Evolutionary conservation across 2,888 invertebrate genomes (phyloP), one percentile per base, ranked within the genome.

Genomic region (Microctonus brassicae): DNA sequence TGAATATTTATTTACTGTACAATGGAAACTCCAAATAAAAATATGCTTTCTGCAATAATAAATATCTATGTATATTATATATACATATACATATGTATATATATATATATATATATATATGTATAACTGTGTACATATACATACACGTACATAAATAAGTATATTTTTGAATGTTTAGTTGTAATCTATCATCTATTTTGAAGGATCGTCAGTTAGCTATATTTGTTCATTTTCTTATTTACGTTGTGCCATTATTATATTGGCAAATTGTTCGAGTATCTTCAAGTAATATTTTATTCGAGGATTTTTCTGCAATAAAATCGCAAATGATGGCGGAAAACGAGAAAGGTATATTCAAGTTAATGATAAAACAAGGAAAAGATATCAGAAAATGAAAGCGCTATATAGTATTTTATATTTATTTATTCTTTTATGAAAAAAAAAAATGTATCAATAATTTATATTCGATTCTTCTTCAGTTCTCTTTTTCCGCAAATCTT

Each of bases 1-100:
- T 79, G 75, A 77, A 77, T 77, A 82, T 83, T 83, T 84, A 84
- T 85, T 83, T 83, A 83, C 83, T 85, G 85, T 85, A 85, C 79
- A 82, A 85, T 84, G 81, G 78, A 84, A 84, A 34, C 65, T 78
- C 79, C 78, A 85, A 84, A 84, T 84, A 85, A 85, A 83, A 80
- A 75, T 75, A 80, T 83, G 80, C 81, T 82, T 78, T 75, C 78
- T 82, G 70, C 80, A 82, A 65, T 81, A 78, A 79, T 74, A 75
- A 82, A 80, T 73, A 73, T 33, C 7, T 69, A 67, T 67, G 17
- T 52, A 42, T 22, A 47, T 57, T 72, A 69, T 26, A 63, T 76
- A 69, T 72, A 73, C 70, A 57, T 75, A 65, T 71, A 29, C 3
- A 64, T 29, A 22, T 64, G 17, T 36, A 24, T 29, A 34, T 65